Conservation (phyloP, 2,888 invertebrate species). For the Eretmocerus hayati region DNA sequence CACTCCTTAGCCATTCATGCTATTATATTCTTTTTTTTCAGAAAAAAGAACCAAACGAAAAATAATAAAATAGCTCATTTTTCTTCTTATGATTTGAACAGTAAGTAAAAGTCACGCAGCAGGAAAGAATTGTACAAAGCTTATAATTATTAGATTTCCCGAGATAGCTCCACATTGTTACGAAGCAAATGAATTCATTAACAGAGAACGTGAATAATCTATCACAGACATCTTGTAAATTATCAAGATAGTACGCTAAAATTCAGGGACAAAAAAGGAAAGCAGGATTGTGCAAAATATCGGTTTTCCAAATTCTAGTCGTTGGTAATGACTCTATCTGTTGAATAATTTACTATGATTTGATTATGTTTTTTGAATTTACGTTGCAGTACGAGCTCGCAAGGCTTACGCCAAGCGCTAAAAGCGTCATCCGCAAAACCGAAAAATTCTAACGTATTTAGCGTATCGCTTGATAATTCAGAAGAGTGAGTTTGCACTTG, state of each 20-base stretch:
- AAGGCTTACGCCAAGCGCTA: constrained; percentile 35
- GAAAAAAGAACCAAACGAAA: constrained; percentile 13
- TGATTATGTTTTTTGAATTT: constrained; percentile 24
- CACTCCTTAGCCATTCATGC: too few relatives aligned
- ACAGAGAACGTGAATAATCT: not conserved
- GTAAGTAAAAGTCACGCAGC: constrained; percentile 15
- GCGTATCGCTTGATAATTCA: constrained; percentile 35
- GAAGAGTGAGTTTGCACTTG: constrained; percentile 33
- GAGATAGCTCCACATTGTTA: too few relatives aligned
- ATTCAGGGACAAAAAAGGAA: not conserved
- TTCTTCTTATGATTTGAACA: constrained; percentile 13
- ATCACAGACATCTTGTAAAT: not conserved
- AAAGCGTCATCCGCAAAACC: constrained; percentile 32
- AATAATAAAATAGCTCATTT: constrained; percentile 19
- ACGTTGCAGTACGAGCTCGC: constrained; percentile 36
- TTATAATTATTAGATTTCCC: too few relatives aligned
- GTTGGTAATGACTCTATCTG: too few relatives aligned
- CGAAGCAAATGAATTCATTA: too few relatives aligned
- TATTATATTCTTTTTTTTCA: constrained; percentile 9
- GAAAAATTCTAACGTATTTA: constrained; percentile 38
- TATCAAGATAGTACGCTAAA: constrained; percentile 4
- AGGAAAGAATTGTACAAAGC: too few relatives aligned
- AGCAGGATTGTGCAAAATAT: too few relatives aligned
- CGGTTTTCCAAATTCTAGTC: too few relatives aligned
- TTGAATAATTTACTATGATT: too few relatives aligned